Evolutionary conservation across 2,797 vertebrate genomes (phyloP).

Genomic region (Sebastolobus alascanus): DNA sequence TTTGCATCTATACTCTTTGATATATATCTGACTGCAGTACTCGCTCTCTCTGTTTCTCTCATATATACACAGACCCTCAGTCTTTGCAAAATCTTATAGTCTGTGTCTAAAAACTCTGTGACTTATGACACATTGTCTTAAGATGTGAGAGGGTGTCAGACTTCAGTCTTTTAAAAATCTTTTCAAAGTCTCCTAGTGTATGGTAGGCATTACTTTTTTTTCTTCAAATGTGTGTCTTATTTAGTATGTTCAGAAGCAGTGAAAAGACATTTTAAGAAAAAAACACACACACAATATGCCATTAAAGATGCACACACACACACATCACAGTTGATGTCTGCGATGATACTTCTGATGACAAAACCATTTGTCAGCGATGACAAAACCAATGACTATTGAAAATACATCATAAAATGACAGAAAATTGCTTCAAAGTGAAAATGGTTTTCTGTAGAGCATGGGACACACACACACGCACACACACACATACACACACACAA

Average conservation of each 20-base stretch:
- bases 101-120: too few species aligned
- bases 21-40: too few species aligned
- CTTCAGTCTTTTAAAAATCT: too few species aligned
- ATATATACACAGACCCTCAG: too few species aligned
- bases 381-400: slow-evolving; percentile 56
- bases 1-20: too few species aligned
- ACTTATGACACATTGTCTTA: too few species aligned
- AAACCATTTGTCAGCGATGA: slow-evolving; percentile 53
- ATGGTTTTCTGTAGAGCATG: slow-evolving; percentile 29
- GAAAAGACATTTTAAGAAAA: background rate
- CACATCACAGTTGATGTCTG: slow-evolving; percentile 24
- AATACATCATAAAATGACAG: slow-evolving; percentile 58
- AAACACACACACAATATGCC: slow-evolving; percentile 4
- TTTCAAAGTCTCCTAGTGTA: too few species aligned
- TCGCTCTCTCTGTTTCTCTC: too few species aligned
- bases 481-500: slow-evolving; percentile 11
- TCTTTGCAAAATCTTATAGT: too few species aligned
- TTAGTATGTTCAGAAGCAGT: background rate
- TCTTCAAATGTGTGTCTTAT: background rate
- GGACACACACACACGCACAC: background rate
- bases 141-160: too few species aligned
- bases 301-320: background rate
- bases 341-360: slow-evolving; percentile 49
- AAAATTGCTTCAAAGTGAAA: slow-evolving; percentile 52
- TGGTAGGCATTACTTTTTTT: background rate